Evolutionary conservation across 1,140 invertebrate species (phyloP).

Genomic region (Micrasema longulum): DNA sequence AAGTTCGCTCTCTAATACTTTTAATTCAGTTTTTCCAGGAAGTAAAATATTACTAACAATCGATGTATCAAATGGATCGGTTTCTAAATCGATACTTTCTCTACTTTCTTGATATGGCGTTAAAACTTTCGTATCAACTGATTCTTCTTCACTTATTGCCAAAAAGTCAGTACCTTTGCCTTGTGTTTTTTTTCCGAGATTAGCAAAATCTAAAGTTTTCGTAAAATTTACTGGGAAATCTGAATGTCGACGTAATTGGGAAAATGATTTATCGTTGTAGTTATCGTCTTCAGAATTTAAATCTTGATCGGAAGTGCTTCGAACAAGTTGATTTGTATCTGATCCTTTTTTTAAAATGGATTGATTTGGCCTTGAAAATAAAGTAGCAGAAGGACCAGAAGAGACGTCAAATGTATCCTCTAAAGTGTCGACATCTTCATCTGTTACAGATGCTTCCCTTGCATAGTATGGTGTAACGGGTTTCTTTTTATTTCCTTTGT

Average conservation of each 20-base stretch:
- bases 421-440: slow-evolving; percentile 66
- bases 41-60: slow-evolving; percentile 74
- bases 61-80: slow-evolving; percentile 88
- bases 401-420: slow-evolving; percentile 69
- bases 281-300: slow-evolving; percentile 67
- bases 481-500: slow-evolving; percentile 57
- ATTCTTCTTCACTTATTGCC: slow-evolving; percentile 70
- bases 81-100: slow-evolving; percentile 60
- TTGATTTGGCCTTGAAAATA: background rate
- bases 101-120: slow-evolving; percentile 65
- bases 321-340: slow-evolving; percentile 53
- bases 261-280: slow-evolving; percentile 58
- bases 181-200: slow-evolving; percentile 55
- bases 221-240: slow-evolving; percentile 59
- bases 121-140: slow-evolving; percentile 71
- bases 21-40: slow-evolving; percentile 80
- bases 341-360: slow-evolving; percentile 50
- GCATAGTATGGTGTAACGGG: slow-evolving; percentile 85
- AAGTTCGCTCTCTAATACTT: slow-evolving; percentile 79
- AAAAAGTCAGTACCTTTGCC: slow-evolving; percentile 71
- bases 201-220: slow-evolving; percentile 44
- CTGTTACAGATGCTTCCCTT: slow-evolving; percentile 70
- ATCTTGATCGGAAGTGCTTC: slow-evolving; percentile 71
- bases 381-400: slow-evolving; percentile 59
- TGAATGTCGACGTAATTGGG: slow-evolving; percentile 62